Conservation (phyloP, 2,888 invertebrate species). For the Ditula angustiorana region DNA sequence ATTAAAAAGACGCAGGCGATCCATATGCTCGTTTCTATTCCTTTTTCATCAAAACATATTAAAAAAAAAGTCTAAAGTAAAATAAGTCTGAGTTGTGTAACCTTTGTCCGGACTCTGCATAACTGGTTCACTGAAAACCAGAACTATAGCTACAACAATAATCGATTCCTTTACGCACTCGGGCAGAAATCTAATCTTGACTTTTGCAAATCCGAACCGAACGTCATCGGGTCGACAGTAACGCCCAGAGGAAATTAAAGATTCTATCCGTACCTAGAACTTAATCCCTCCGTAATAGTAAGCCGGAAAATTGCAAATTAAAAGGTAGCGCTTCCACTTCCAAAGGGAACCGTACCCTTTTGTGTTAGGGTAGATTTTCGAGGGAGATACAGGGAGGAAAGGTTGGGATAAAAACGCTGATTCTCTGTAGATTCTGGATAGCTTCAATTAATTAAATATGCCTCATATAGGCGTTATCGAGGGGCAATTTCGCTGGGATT, state of each 20-base stretch:
- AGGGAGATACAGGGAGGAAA: conserved; percentile 32
- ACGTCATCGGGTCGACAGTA: conserved; percentile 66
- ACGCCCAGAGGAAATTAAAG: conserved; percentile 82
- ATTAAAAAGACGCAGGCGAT: no score
- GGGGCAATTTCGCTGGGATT: conserved; percentile 48
- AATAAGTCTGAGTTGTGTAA: no score
- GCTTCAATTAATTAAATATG: conserved; percentile 77
- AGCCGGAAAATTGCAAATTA: conserved; percentile 83
- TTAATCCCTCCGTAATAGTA: conserved; percentile 79
- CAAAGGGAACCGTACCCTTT: conserved; percentile 44
- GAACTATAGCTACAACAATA: conserved; percentile 15
- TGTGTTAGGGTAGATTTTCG: conserved; percentile 47
- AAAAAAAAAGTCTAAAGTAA: no score
- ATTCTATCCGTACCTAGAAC: conserved; percentile 79
- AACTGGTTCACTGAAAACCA: background rate
- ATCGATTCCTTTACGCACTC: conserved; percentile 22
- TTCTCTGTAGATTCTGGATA: conserved; percentile 68
- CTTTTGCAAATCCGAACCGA: conserved; percentile 59
- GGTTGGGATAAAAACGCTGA: conserved; percentile 74
- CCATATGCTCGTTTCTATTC: no score
- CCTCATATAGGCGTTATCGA: conserved; percentile 65
- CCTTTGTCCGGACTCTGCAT: background rate
- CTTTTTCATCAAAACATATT: no score
- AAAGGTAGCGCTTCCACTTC: conserved; percentile 49
- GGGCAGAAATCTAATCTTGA: conserved; percentile 49